Conservation (phyloP, 2,888 invertebrate species). For the Vesta saturnalis region DNA sequence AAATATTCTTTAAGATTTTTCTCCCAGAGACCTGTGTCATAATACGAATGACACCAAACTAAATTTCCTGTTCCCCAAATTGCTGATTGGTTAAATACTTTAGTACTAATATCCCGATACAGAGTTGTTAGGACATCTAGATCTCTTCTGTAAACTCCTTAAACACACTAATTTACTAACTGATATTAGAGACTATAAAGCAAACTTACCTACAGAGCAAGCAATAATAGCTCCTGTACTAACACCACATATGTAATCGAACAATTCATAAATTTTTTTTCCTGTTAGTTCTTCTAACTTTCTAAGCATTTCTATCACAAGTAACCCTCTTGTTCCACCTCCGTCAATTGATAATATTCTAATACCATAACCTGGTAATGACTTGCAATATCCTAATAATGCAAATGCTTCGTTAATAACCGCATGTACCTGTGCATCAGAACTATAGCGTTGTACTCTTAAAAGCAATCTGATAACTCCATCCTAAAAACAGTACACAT, state of each 20-base stretch:
- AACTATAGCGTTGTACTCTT: constrained; percentile 63
- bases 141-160: constrained; percentile 67
- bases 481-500: constrained; percentile 63
- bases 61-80: constrained; percentile 78
- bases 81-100: constrained; percentile 74
- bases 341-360: constrained; percentile 89
- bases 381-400: constrained; percentile 75
- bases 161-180: constrained; percentile 25
- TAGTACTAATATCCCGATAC: constrained; percentile 69
- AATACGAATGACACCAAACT: constrained; percentile 88
- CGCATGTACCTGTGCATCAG: constrained; percentile 57
- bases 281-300: constrained; percentile 79
- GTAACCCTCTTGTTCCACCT: constrained; percentile 88
- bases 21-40: constrained; percentile 88
- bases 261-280: constrained; percentile 76
- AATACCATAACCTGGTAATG: constrained; percentile 77
- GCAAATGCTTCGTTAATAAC: constrained; percentile 68
- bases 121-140: constrained; percentile 70
- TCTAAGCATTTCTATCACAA: constrained; percentile 84
- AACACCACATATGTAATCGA: constrained; percentile 88
- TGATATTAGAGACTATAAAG: neutral
- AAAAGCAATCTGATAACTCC: constrained; percentile 75
- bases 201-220: constrained; percentile 71
- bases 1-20: constrained; percentile 74
- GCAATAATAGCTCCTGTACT: constrained; percentile 87